Evolutionary conservation across 1,140 invertebrate species (phyloP).

Genomic region (Lepidurus packardi): DNA sequence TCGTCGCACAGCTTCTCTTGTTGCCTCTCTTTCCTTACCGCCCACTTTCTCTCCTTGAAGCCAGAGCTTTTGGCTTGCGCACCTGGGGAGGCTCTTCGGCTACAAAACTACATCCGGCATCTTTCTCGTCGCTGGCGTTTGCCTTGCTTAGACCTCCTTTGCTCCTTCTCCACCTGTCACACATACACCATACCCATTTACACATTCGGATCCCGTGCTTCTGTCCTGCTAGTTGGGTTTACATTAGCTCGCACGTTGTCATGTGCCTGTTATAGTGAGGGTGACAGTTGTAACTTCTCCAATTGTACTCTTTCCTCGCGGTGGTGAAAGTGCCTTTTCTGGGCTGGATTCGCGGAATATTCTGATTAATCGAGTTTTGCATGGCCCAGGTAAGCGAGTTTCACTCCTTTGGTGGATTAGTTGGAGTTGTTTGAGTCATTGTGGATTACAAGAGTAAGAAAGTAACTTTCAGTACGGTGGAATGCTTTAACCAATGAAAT

Average conservation of each 20-base stretch:
- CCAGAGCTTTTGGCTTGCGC: neutral
- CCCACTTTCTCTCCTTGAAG: slow-evolving; percentile 21
- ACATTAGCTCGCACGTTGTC: too few relatives aligned
- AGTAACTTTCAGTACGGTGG: neutral
- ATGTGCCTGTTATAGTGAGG: too few relatives aligned
- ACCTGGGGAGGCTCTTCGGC: neutral
- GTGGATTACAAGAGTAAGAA: neutral
- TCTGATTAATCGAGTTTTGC: neutral
- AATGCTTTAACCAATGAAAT: neutral
- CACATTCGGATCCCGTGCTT: neutral
- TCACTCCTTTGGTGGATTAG: neutral
- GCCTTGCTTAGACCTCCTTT: slow-evolving; percentile 2
- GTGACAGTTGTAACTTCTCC: too few relatives aligned
- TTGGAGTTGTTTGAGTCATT: neutral
- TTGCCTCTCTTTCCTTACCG: neutral
- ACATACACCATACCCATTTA: neutral
- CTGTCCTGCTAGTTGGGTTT: neutral
- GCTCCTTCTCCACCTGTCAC: neutral
- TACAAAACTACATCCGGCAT: neutral
- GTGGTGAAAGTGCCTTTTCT: neutral
- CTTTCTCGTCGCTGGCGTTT: neutral
- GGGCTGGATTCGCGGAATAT: neutral
- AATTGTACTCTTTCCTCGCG: neutral
- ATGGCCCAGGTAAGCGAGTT: neutral
- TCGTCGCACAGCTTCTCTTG: neutral